Base-by-base conservation (phyloP, 2,888 invertebrate genomes). In the Harpagoxenus sublaevis region DNA sequence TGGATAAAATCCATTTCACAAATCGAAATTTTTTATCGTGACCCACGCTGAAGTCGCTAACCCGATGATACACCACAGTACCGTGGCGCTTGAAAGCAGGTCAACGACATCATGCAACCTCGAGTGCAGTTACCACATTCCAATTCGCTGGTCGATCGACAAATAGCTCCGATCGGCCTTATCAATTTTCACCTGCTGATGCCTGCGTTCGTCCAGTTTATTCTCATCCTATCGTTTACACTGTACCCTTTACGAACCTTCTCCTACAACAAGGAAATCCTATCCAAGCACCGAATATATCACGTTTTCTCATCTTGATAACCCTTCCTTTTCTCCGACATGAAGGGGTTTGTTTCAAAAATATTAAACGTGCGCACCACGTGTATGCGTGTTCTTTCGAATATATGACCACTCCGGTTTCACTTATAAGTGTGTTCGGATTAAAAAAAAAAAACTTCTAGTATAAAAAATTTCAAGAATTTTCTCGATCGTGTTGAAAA, bases 31-130 rank as follows among this genome's bases (percentile, higher is more conserved):
- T 39, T 73, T 73, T 12, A 51, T 79, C 60, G 35, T 28, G 39
- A 73, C 23, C 48, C 48, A 39, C 60, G 28, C 60, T 45, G 35
- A 77, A 79, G 70, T 57, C 45, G 57, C 70, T 81, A 81, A 81
- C 71, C 79, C 39, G 60, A 71, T 81, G 79, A 48, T 62, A 73
- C 60, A 79, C 73, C 79, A 60, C 35, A 45, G 79, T 12, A 73
- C 48, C 48, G 79, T 81, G 63, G 78, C 84, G 83, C 77, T 83
- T 57, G 78, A 75, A 90, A 90, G 83, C 87, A 85, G 90, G 90
- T 90, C 90, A 90, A 90, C 90, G 90, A 89, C 90, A 90, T 86
- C 89, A 82, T 78, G 81, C 65, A 83, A 83, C 70, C 70, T 75
- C 77, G 65, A 82, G 53, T 71, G 68, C 83, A 84, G 84, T 84